Evolutionary conservation across 2,113 vertebrate species (phyloP), one percentile per base, ranked within the genome.

Genomic region (Oreocharis arfaki): DNA sequence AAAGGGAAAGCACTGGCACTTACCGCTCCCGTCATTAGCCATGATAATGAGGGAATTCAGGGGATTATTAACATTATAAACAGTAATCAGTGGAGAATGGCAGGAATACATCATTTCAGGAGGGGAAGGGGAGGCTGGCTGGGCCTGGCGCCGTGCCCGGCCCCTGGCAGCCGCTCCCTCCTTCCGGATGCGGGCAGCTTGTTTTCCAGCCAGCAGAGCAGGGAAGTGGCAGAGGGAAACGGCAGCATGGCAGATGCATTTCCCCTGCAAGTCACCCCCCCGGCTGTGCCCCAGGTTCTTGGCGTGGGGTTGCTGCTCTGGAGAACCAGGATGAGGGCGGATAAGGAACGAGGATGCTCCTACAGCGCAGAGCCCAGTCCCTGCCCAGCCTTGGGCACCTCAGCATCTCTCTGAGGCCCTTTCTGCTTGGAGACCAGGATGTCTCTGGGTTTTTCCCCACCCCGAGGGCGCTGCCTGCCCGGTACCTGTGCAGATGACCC

Each of bases 401-500:
- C 59, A 65, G 35, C 69, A 35, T 41, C 56, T 26, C 49, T 23
- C 68, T 16, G 68, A 65, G 59, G 20, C 37, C 37, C 1, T 27
- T 71, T 56, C 71, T 79, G 71, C 53, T 33, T 0, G 13, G 39
- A 35, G 22, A 57, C 7, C 9, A 11, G 41, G 4, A 8, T 5
- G 1, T 15, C 11, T 42, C 22, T 9, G 41, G 13, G 11, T 6
- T 19, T 64, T 16, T 1, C 23, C 13, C 22, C 4, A 32, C 8
- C 49, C 68, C 0, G 2, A 27, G 11, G 65, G 37, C 2, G 3
- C 22, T 56, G 93, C 20, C 32, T 95, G 78, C 59, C 74, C 3
- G 1, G 33, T 85, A 99, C 99, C 99, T 90, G 98, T 67, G 85
- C 99, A 99, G 91, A 98, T 96, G 71, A 98, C 99, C 3, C 99